phyloP scores from a whole-genome alignment of 1,140 invertebrate genomes.

The Zaprionus nigranus region DNA sequence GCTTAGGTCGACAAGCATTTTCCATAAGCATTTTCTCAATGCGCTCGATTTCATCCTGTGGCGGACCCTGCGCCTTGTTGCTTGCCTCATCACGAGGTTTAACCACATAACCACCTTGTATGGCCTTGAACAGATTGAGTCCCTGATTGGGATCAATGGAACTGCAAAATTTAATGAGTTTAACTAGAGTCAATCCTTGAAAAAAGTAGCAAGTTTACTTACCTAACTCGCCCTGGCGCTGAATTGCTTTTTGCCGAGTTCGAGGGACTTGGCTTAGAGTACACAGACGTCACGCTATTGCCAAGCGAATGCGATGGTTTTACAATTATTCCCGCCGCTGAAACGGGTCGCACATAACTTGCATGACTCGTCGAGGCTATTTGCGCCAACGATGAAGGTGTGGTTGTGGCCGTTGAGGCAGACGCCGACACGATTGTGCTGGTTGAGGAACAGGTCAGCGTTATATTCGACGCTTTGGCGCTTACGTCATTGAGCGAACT shows the following conservation, averaged over 20 bases:
- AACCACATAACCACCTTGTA: conserved; percentile 91
- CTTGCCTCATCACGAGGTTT: conserved; percentile 91
- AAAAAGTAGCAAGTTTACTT: not conserved
- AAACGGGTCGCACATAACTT: conserved; percentile 88
- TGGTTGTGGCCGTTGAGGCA: conserved; percentile 62
- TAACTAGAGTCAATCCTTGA: not conserved
- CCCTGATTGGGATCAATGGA: conserved; percentile 84
- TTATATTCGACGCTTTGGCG: conserved; percentile 52
- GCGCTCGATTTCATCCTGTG: conserved; percentile 87
- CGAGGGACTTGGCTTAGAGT: conserved; percentile 82
- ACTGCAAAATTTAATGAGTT: conserved; percentile 33
- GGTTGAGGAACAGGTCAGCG: conserved; percentile 67
- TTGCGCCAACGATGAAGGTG: conserved; percentile 84
- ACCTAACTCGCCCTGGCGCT: conserved; percentile 81
- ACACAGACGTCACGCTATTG: conserved; percentile 83
- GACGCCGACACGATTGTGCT: conserved; percentile 73
- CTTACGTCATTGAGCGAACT: conserved; percentile 72
- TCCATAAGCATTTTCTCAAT: conserved; percentile 86
- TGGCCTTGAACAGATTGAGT: conserved; percentile 86
- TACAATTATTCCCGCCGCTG: conserved; percentile 88
- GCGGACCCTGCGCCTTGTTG: conserved; percentile 87
- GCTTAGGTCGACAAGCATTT: conserved; percentile 70
- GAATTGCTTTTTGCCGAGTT: conserved; percentile 84
- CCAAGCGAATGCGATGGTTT: conserved; percentile 85
- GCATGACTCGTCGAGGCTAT: conserved; percentile 81